These are phyloP conservation scores for Atractosteus spatula DNA, from an alignment of 2,113 vertebrate species.

Conservation along the genomic window DNA sequence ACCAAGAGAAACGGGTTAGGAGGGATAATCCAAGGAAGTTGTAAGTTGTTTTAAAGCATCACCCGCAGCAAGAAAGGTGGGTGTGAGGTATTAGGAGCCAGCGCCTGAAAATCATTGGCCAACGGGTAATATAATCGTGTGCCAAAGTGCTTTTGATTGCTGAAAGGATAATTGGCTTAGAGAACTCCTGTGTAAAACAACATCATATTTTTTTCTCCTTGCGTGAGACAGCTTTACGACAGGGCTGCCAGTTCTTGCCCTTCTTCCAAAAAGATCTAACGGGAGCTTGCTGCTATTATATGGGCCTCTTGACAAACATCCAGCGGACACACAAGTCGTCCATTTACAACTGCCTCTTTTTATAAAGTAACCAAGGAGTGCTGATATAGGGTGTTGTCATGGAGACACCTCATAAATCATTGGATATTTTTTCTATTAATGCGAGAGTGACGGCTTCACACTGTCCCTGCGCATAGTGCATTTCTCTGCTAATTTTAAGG, in stretches of 20 bases:
- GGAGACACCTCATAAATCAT: conserved; percentile 75
- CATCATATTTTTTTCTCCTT: not conserved
- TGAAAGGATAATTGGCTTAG: not conserved
- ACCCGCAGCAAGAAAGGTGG: not conserved
- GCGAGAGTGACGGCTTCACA: conserved; percentile 66
- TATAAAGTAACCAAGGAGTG: conserved; percentile 52
- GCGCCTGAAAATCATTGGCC: too few species aligned
- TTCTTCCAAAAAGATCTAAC: not conserved
- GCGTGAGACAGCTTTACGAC: not conserved
- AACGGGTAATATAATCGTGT: not conserved
- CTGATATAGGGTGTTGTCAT: conserved; percentile 63
- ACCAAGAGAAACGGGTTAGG: not conserved
- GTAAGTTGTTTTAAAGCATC: not conserved
- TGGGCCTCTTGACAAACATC: conserved; percentile 16
- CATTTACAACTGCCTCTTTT: conserved; percentile 9
- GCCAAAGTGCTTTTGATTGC: not conserved
- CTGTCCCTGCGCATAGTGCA: conserved; percentile 63
- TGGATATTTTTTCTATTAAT: conserved; percentile 70
- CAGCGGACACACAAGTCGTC: conserved; percentile 16
- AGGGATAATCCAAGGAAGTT: not conserved
- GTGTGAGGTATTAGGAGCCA: not conserved
- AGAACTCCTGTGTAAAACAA: not conserved
- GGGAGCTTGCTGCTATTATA: not conserved
- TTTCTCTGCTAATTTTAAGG: conserved; percentile 68
- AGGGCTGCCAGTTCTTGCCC: not conserved